Conservation (phyloP, 2,113 vertebrate genomes). For the Merops nubicus region DNA sequence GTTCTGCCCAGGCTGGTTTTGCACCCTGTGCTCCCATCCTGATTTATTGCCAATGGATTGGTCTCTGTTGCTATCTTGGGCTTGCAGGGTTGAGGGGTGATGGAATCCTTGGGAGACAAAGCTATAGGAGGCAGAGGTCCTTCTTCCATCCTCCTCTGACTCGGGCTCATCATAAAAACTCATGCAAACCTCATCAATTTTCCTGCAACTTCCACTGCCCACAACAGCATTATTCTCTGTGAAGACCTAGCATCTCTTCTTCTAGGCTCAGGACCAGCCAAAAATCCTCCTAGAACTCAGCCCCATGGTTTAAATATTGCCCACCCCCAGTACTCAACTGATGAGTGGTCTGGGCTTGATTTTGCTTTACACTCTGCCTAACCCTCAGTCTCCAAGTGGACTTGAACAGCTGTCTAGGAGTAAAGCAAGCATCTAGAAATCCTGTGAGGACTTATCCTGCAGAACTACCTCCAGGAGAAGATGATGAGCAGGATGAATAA, state of each 20-base stretch:
- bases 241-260: background rate
- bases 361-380: background rate
- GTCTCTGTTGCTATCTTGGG: background rate
- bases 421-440: background rate
- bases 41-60: background rate
- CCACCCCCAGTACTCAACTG: background rate
- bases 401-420: background rate
- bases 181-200: background rate
- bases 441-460: background rate
- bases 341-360: background rate
- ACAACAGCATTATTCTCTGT: background rate
- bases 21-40: background rate
- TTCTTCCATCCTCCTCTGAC: background rate
- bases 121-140: background rate
- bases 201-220: background rate
- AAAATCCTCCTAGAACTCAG: background rate
- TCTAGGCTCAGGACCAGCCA: background rate
- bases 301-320: background rate
- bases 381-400: fast-evolving
- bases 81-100: background rate
- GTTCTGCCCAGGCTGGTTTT: background rate
- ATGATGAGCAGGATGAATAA: background rate
- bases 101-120: background rate
- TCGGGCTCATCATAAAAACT: background rate
- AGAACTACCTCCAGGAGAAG: background rate